Percentiles rank a stretch among this genome's conserved stretches.
phyloP scores from a whole-genome alignment of 2,888 invertebrate species.

The Meta bourneti region DNA sequence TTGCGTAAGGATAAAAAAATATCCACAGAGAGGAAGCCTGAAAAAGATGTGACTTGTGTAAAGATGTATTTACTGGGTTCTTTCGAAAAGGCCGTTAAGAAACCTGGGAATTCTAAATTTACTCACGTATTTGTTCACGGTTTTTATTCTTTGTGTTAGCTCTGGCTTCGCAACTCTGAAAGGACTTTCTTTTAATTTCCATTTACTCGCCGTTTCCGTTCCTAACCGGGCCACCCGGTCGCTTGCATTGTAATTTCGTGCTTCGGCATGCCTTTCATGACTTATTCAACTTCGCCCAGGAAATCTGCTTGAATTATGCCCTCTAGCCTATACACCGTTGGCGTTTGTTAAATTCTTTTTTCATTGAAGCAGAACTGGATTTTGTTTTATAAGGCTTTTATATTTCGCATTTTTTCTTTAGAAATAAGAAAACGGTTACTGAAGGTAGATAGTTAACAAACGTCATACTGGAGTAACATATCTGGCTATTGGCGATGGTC shows the following conservation, averaged over 20 bases:
- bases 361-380: background rate
- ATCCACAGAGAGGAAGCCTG: constrained; percentile 5
- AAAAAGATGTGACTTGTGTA: constrained; percentile 51
- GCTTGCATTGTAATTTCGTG: background rate
- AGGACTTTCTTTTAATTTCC: constrained; percentile 14
- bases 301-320: background rate
- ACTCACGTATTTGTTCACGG: constrained; percentile 41
- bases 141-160: constrained; percentile 21
- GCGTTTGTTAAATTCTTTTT: background rate
- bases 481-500: too few species aligned
- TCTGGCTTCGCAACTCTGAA: background rate
- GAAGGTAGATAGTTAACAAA: too few species aligned
- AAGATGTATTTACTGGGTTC: background rate
- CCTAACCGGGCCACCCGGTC: background rate
- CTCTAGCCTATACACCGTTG: background rate
- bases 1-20: background rate
- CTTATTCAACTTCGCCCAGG: background rate
- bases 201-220: background rate
- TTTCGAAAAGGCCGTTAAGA: constrained; percentile 33
- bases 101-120: constrained; percentile 32
- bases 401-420: too few species aligned
- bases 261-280: background rate
- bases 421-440: too few species aligned
- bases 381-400: background rate
- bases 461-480: too few species aligned